These are phyloP conservation scores for Cyanoderma ruficeps DNA, from an alignment of 2,113 vertebrate genomes.

Conservation along the genomic window DNA sequence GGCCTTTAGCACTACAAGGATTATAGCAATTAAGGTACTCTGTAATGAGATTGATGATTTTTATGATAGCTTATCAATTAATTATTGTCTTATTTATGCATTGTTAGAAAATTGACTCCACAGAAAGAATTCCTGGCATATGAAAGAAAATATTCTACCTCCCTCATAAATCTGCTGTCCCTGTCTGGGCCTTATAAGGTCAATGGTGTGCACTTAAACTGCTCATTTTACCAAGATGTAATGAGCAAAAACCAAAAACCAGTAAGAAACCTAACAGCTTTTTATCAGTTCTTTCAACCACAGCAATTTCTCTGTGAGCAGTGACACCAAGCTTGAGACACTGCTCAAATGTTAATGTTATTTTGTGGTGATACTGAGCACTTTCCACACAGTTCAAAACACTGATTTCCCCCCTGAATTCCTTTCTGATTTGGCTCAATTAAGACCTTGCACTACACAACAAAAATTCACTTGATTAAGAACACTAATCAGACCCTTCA, in stretches of 20 bases:
- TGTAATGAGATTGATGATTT: not conserved
- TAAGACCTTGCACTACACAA: not conserved
- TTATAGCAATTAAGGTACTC: not conserved
- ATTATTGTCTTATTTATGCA: not conserved
- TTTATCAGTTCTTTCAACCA: not conserved
- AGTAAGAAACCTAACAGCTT: not conserved
- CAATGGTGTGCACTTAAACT: not conserved
- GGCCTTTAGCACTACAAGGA: not conserved
- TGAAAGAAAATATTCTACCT: not conserved
- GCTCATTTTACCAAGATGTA: not conserved
- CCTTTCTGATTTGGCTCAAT: not conserved
- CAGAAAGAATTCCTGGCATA: not conserved
- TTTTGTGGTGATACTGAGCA: not conserved
- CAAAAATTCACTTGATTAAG: not conserved
- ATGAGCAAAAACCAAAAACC: not conserved
- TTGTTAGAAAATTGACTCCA: not conserved
- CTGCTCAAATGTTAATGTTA: not conserved
- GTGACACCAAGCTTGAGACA: not conserved
- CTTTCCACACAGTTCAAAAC: not conserved
- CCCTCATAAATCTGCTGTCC: not conserved
- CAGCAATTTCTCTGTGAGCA: not conserved
- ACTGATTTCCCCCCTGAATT: not conserved
- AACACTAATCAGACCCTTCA: not conserved
- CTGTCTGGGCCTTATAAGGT: not conserved
- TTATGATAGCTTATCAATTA: not conserved